phyloP scores from a whole-genome alignment of 2,797 vertebrate species.

The Myotis pilosus region DNA sequence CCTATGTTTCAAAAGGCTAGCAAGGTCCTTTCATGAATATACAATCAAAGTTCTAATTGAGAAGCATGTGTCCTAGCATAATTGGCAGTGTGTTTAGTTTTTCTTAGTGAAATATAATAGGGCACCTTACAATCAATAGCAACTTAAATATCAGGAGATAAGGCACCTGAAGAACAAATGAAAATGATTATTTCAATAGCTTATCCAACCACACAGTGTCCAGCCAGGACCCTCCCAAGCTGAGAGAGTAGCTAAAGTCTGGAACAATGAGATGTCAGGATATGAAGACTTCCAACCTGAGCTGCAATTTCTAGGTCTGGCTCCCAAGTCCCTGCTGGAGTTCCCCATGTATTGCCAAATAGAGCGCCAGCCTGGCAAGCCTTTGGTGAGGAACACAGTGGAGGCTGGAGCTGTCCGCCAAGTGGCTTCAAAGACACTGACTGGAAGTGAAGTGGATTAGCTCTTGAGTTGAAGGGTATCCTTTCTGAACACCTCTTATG shows the following conservation, averaged over 20 bases:
- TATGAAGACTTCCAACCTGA: not conserved
- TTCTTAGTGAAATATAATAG: not conserved
- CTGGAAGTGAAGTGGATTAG: not conserved
- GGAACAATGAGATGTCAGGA: not conserved
- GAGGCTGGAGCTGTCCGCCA: not conserved
- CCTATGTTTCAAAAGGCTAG: not conserved
- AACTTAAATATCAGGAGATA: not conserved
- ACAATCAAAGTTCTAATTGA: constrained; percentile 15
- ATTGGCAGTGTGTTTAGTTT: not conserved
- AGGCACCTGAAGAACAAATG: not conserved
- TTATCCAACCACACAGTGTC: not conserved
- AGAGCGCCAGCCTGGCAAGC: no score
- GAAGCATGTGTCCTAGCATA: not conserved
- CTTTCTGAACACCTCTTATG: constrained; percentile 44
- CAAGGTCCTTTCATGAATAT: not conserved
- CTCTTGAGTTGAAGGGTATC: not conserved
- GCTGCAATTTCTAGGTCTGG: not conserved
- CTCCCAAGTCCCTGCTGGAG: not conserved
- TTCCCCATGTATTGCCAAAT: not conserved
- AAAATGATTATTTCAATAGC: not conserved
- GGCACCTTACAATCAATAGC: not conserved
- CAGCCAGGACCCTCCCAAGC: not conserved
- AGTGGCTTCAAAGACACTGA: not conserved
- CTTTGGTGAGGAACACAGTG: not conserved
- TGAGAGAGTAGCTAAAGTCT: not conserved